These are phyloP conservation scores for Etheostoma cragini DNA, from an alignment of 2,113 vertebrate genomes.

Conservation along the genomic window DNA sequence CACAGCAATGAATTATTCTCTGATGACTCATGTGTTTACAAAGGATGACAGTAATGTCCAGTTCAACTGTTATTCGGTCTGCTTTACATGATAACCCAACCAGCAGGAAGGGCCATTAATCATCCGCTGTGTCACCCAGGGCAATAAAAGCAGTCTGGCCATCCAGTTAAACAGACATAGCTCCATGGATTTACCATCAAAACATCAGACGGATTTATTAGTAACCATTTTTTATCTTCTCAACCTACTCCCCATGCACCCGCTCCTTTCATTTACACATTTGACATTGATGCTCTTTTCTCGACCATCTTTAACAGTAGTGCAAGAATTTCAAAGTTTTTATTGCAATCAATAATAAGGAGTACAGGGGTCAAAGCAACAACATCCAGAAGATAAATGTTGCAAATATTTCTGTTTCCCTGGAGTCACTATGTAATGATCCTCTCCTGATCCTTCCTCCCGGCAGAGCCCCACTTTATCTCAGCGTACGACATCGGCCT, in stretches of 20 bases:
- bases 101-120: slow-evolving; percentile 44
- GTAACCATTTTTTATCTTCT: slow-evolving; percentile 37
- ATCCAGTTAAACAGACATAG: slow-evolving; percentile 57
- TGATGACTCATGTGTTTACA: slow-evolving; percentile 36
- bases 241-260: background rate
- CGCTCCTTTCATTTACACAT: slow-evolving; percentile 40
- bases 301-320: slow-evolving; percentile 1
- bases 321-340: background rate
- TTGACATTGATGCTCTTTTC: slow-evolving; percentile 51
- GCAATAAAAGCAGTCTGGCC: slow-evolving; percentile 52
- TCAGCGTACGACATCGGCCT: slow-evolving; percentile 95
- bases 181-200: slow-evolving; percentile 72
- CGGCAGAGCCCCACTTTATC: slow-evolving; percentile 95
- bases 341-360: slow-evolving; percentile 36
- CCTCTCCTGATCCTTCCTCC: background rate
- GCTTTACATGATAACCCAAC: slow-evolving; percentile 47
- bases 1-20: slow-evolving; percentile 21
- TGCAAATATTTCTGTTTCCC: slow-evolving; percentile 37
- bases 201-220: slow-evolving; percentile 69
- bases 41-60: slow-evolving; percentile 39
- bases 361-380: slow-evolving; percentile 27
- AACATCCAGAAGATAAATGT: slow-evolving; percentile 39
- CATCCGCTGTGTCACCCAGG: slow-evolving; percentile 9
- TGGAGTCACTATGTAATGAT: slow-evolving; percentile 15
- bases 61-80: slow-evolving; percentile 32